These are phyloP conservation scores for Opisthocomus hoazin DNA, from an alignment of 2,113 vertebrate species.

Conservation along the genomic window DNA sequence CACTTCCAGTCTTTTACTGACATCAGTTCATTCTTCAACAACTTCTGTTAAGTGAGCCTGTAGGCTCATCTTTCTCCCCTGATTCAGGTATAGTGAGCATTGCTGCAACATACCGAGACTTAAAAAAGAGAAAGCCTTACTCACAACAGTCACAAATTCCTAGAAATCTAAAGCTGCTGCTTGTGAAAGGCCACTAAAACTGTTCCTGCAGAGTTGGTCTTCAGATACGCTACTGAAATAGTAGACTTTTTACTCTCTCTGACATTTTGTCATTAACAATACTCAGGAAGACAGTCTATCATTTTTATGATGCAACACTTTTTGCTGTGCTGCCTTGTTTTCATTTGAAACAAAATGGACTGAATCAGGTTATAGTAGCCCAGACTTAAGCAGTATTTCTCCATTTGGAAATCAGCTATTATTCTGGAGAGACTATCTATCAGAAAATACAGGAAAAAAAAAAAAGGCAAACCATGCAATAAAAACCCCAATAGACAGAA, in stretches of 20 bases:
- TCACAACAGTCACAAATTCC: neutral
- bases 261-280: neutral
- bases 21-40: neutral
- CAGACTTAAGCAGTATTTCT: neutral
- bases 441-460: neutral
- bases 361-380: neutral
- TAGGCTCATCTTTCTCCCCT: neutral
- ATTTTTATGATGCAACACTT: neutral
- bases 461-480: neutral
- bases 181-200: neutral
- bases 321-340: neutral
- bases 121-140: neutral
- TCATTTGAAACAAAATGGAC: neutral
- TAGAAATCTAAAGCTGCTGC: neutral
- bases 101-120: neutral
- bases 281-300: neutral
- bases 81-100: neutral
- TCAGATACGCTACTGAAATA: neutral
- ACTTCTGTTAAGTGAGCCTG: neutral
- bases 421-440: neutral
- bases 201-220: neutral
- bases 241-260: neutral
- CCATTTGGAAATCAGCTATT: neutral
- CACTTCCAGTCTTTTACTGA: neutral
- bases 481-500: neutral